A percentile compares a stretch with the other conserved stretches of the same genome.
Evolutionary conservation across 2,113 vertebrate species (phyloP).

Genomic region (Bucco capensis): DNA sequence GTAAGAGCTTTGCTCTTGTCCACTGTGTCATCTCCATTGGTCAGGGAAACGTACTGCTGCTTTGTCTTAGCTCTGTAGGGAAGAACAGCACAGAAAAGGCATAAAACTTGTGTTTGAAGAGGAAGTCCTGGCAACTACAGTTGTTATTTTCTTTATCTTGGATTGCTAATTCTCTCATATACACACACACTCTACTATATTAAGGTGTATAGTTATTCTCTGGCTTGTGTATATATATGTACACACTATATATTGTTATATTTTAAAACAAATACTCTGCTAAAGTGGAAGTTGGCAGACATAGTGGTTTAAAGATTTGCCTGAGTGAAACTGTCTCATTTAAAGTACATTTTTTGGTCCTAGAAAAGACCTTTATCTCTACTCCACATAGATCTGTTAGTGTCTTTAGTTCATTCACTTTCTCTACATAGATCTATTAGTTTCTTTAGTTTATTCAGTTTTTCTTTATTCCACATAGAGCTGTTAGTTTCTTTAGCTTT

Average conservation of each 20-base stretch:
- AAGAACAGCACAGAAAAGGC: accelerated
- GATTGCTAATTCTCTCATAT: background rate
- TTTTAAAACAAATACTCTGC: background rate
- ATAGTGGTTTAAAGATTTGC: background rate
- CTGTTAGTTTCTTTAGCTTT: background rate
- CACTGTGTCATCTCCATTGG: accelerated
- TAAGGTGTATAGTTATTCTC: too few species aligned
- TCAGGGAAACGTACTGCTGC: background rate
- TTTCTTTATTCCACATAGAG: background rate
- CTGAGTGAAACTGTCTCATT: background rate
- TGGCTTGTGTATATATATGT: background rate
- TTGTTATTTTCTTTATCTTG: background rate
- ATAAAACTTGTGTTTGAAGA: background rate
- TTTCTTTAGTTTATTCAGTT: background rate
- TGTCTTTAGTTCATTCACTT: background rate
- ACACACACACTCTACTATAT: background rate
- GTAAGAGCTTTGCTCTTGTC: conserved; percentile 45
- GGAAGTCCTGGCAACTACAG: too few species aligned
- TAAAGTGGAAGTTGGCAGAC: background rate
- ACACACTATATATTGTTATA: accelerated
- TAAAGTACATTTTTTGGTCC: background rate
- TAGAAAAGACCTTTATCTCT: background rate
- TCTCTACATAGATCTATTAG: background rate
- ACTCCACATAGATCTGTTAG: background rate
- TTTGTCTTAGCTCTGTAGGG: background rate